Base-by-base conservation (phyloP, 64 coral and sea anemone genomes). In the Astreopora myriophthalma region DNA sequence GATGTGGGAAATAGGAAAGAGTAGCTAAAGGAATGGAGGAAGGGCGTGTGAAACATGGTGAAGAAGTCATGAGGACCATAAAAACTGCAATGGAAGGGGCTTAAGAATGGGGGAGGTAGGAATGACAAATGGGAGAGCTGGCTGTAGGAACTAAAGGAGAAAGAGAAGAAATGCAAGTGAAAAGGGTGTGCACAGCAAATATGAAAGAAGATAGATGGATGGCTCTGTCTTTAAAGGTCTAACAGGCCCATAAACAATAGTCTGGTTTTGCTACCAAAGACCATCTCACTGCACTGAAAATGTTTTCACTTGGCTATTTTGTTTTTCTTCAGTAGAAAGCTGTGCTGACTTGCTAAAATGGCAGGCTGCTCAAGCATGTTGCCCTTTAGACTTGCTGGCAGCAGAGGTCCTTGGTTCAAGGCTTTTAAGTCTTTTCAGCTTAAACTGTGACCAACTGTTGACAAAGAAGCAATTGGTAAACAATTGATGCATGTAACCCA, bases 341-440 rank as follows among this genome's bases (percentile, higher is more conserved):
- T 85, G 90, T 89, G 77, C 89, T 22, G 7, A 73, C 17, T 10
- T 89, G 24, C 75, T 96, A 37, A 96, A 89, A 57, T 61, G 3
- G 14, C 90, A 96, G 44, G 94, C 94, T 25, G 62, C 55, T 10
- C 87, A 92, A 34, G 86, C 85, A 38, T 75, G 90, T 16, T 82
- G 90, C 40, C 42, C 94, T 83, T 23, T 96, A 26, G 94, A 96
- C 72, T 64, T 96, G 26, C 34, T 96, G 24, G 85, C 94, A 69
- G 94, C 90, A 23, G 94, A 96, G 51, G 68, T 39, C 3, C 48
- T 96, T 27, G 76, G 69, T 62, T 55, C 74, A 49, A 88, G 78
- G 62, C 74, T 96, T 31, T 19, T 77, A 30, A 31, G 64, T 28
- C 5, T 74, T 42, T 82, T 49, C 16, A 74, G 23, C 1, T 31